phyloP scores from a whole-genome alignment of 1,140 invertebrate species.

The Brachionus calyciflorus region DNA sequence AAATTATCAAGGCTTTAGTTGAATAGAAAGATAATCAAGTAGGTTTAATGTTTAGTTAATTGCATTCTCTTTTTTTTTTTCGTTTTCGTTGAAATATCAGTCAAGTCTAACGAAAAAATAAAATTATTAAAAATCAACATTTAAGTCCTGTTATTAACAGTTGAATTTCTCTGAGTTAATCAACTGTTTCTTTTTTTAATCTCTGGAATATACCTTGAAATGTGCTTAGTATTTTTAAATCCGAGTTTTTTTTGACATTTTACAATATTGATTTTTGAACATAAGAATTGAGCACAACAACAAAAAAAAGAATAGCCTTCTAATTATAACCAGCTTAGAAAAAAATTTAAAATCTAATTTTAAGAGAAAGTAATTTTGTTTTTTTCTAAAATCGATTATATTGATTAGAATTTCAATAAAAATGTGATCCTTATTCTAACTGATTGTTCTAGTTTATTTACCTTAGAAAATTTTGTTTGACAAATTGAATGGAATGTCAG shows the following conservation, averaged over 20 bases:
- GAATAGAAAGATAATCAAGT: no score
- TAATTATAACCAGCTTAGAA: slow-evolving; percentile 35
- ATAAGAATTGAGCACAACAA: no score
- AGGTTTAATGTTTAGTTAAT: no score
- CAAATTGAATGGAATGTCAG: neutral
- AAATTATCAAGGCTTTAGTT: no score
- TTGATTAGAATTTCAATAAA: neutral
- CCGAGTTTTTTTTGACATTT: slow-evolving; percentile 12
- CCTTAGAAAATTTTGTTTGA: neutral
- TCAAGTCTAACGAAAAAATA: no score
- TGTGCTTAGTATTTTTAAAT: slow-evolving; percentile 1
- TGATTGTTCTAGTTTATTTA: slow-evolving; percentile 10
- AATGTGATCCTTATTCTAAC: neutral
- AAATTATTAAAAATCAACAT: slow-evolving; percentile 29
- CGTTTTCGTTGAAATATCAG: no score
- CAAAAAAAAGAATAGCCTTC: slow-evolving; percentile 1
- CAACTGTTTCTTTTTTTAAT: slow-evolving; percentile 33
- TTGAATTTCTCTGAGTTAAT: neutral
- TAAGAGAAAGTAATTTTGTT: no score
- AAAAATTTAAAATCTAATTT: neutral
- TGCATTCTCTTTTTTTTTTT: no score
- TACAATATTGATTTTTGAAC: slow-evolving; percentile 22
- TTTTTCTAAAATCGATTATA: slow-evolving; percentile 4
- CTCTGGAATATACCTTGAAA: slow-evolving; percentile 8
- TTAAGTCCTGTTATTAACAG: neutral